phyloP scores from a whole-genome alignment of 1,140 invertebrate genomes.

The Odontomachus brunneus region DNA sequence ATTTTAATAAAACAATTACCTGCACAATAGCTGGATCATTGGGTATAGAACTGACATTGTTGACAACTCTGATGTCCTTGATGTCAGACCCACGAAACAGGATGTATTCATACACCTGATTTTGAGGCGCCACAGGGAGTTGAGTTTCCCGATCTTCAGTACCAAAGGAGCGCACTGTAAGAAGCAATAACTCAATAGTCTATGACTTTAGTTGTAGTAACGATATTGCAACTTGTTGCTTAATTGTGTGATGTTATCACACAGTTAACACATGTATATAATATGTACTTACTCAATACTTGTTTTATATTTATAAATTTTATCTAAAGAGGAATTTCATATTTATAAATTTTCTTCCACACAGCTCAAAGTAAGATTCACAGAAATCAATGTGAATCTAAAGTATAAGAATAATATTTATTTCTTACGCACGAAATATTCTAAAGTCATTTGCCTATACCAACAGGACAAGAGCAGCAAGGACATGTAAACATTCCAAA shows the following conservation, averaged over 20 bases:
- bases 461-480: constrained; percentile 55
- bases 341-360: background rate
- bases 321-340: background rate
- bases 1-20: constrained; percentile 78
- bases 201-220: background rate
- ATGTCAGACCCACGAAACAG: constrained; percentile 99
- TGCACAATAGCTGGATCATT: constrained; percentile 98
- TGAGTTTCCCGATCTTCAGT: constrained; percentile 98
- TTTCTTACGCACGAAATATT: background rate
- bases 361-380: background rate
- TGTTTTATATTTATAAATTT: constrained; percentile 5
- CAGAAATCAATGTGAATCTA: background rate
- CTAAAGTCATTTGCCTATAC: constrained; percentile 18
- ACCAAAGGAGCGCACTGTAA: constrained; percentile 98
- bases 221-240: background rate
- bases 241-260: no score
- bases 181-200: no score
- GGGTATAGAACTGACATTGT: constrained; percentile 90
- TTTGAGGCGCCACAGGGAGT: constrained; percentile 96
- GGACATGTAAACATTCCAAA: constrained; percentile 61
- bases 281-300: background rate
- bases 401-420: constrained; percentile 40
- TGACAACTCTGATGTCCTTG: constrained; percentile 98
- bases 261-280: no score
- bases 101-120: constrained; percentile 99